Evolutionary conservation across 2,888 invertebrate genomes (phyloP).

Genomic region (Latheticus oryzae): DNA sequence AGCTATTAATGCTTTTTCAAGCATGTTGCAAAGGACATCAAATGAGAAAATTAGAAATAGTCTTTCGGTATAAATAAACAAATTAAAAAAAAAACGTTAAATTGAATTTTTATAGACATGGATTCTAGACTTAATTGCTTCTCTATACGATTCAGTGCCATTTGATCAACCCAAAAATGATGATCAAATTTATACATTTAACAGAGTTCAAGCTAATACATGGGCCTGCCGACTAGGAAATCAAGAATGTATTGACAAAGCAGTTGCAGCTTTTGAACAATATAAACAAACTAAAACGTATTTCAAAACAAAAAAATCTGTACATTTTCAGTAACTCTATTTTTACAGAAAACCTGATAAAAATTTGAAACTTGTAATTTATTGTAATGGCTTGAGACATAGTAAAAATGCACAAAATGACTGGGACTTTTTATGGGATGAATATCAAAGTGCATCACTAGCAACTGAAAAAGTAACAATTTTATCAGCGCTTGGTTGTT

Average conservation of each 20-base stretch:
- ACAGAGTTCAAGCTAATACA: conserved; percentile 70
- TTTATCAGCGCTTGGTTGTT: conserved; percentile 77
- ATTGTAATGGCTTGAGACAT: conserved; percentile 79
- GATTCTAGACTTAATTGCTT: conserved; percentile 43
- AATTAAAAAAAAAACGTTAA: no score
- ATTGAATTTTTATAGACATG: conserved; percentile 14
- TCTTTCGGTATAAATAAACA: conserved; percentile 27
- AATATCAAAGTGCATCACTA: conserved; percentile 70
- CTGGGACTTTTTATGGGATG: conserved; percentile 74
- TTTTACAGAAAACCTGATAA: conserved; percentile 69
- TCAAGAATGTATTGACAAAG: conserved; percentile 67
- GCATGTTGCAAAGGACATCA: conserved; percentile 43
- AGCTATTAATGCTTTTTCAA: conserved; percentile 68
- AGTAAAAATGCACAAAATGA: conserved; percentile 67
- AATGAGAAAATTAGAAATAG: conserved; percentile 3
- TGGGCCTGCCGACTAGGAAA: conserved; percentile 76
- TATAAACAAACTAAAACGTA: conserved; percentile 23
- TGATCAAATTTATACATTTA: conserved; percentile 69
- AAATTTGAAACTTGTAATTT: conserved; percentile 77
- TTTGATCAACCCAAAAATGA: conserved; percentile 40
- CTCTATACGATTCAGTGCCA: conserved; percentile 44
- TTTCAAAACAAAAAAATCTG: no score
- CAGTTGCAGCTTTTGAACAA: conserved; percentile 56
- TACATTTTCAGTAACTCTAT: background rate
- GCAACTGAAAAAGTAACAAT: conserved; percentile 78